These are phyloP conservation scores for Phocoena phocoena DNA, from an alignment of 2,113 vertebrate species.

Conservation along the genomic window DNA sequence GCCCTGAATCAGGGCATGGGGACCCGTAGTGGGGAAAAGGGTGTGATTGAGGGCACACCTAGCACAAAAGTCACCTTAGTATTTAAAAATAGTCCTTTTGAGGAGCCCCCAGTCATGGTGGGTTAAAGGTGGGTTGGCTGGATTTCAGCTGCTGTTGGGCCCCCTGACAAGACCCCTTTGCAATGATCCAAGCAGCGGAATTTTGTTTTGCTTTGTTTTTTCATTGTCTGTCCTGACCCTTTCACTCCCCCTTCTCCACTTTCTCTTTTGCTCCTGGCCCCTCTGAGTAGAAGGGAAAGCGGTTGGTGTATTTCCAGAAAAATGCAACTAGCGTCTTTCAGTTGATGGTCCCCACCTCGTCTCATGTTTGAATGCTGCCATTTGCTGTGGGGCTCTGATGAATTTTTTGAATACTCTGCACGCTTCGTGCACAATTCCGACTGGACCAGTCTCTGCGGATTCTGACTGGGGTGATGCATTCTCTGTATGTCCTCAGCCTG, in stretches of 20 bases:
- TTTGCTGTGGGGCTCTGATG: not conserved
- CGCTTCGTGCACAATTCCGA: not conserved
- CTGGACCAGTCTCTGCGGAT: not conserved
- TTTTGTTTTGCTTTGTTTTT: not conserved
- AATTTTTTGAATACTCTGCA: not conserved
- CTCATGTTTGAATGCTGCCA: not conserved
- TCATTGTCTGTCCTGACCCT: not conserved
- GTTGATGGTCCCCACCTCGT: not conserved
- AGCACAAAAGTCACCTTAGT: not conserved
- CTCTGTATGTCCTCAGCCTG: not conserved
- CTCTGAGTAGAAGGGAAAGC: not conserved
- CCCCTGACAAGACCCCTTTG: not conserved
- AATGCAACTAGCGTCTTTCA: not conserved
- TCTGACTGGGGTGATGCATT: not conserved
- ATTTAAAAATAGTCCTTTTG: not conserved
- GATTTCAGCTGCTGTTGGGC: not conserved
- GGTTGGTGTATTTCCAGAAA: not conserved
- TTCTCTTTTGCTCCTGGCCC: not conserved
- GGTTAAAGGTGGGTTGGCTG: not conserved
- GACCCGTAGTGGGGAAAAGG: not conserved
- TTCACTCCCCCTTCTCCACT: not conserved
- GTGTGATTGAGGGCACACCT: rapidly evolving
- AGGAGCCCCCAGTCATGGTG: not conserved
- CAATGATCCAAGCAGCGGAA: not conserved
- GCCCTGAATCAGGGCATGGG: not conserved